Conservation (phyloP, 2,797 vertebrate species). For the Champsocephalus gunnari region DNA sequence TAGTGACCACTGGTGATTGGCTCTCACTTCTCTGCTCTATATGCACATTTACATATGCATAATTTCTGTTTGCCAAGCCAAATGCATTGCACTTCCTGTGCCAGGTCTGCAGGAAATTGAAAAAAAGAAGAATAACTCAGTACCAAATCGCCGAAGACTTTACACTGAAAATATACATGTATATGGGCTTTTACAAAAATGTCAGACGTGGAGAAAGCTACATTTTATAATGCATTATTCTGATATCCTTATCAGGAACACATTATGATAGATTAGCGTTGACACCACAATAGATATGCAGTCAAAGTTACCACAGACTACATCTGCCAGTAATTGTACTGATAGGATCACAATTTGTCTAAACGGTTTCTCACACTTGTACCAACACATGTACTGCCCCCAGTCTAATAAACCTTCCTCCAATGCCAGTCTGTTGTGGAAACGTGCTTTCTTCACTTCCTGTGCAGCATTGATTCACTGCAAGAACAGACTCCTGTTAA, state of each 20-base stretch:
- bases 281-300: not conserved
- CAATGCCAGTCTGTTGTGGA: not conserved
- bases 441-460: not conserved
- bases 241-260: not conserved
- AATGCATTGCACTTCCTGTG: too few species aligned
- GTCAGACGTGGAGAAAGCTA: too few species aligned
- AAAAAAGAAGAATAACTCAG: too few species aligned
- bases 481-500: constrained; percentile 12
- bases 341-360: constrained; percentile 2
- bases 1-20: too few species aligned
- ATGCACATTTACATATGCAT: too few species aligned
- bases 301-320: not conserved
- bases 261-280: not conserved
- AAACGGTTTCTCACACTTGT: too few species aligned
- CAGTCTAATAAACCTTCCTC: not conserved
- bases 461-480: not conserved
- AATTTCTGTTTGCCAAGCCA: too few species aligned
- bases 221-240: not conserved
- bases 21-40: too few species aligned
- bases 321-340: not conserved
- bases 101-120: too few species aligned
- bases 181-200: too few species aligned
- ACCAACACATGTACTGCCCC: not conserved
- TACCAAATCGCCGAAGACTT: too few species aligned
- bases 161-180: too few species aligned